Evolutionary conservation across 2,888 invertebrate genomes (phyloP).

Genomic region (Trissoscelio sp.): DNA sequence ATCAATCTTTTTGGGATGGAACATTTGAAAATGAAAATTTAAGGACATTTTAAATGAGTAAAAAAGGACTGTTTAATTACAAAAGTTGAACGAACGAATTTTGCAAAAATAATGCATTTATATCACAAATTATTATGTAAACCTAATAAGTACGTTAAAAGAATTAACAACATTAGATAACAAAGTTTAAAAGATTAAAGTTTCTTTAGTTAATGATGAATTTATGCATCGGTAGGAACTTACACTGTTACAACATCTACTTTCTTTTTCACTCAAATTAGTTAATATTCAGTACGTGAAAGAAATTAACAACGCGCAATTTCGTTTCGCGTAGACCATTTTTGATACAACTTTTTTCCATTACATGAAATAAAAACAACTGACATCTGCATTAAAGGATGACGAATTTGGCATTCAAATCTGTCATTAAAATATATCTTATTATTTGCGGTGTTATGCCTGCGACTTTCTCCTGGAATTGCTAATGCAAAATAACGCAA

Average conservation of each 20-base stretch:
- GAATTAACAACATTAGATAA: slow-evolving; percentile 60
- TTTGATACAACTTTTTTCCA: not conserved
- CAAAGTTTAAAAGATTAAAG: slow-evolving; percentile 58
- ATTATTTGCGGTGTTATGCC: not conserved
- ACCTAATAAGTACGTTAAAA: slow-evolving; percentile 46
- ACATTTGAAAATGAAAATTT: too few relatives aligned
- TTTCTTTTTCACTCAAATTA: slow-evolving; percentile 65
- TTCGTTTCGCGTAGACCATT: slow-evolving; percentile 7
- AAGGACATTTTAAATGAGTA: too few relatives aligned
- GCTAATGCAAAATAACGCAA: slow-evolving; percentile 19
- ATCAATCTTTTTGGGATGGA: too few relatives aligned
- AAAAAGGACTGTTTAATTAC: too few relatives aligned
- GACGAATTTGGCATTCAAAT: not conserved
- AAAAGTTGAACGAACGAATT: slow-evolving; percentile 31
- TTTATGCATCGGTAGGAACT: slow-evolving; percentile 58
- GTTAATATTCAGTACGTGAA: slow-evolving; percentile 56
- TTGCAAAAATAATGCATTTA: slow-evolving; percentile 36
- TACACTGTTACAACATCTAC: slow-evolving; percentile 59
- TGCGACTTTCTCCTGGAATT: slow-evolving; percentile 44
- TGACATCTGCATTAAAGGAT: not conserved
- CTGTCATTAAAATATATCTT: not conserved
- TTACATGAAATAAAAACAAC: slow-evolving; percentile 7
- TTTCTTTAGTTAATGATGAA: slow-evolving; percentile 61
- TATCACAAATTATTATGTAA: slow-evolving; percentile 51
- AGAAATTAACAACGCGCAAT: slow-evolving; percentile 25